Conservation (phyloP, 2,113 vertebrate species). For the Burhinus oedicnemus region DNA sequence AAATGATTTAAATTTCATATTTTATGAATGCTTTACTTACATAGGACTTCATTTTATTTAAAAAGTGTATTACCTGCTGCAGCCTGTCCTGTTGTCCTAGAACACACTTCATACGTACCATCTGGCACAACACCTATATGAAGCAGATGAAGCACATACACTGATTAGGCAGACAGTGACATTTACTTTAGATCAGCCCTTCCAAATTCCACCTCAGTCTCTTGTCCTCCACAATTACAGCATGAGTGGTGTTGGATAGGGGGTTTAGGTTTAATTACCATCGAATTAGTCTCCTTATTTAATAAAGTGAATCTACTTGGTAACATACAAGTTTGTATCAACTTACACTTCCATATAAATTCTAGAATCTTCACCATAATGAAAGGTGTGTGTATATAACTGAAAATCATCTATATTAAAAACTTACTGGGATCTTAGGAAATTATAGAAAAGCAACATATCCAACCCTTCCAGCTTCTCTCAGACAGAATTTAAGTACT, state of each 20-base stretch:
- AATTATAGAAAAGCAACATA: not conserved
- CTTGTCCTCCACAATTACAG: not conserved
- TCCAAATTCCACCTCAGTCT: not conserved
- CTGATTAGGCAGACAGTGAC: not conserved
- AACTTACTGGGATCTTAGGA: not conserved
- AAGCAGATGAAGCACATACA: not conserved
- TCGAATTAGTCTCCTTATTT: not conserved
- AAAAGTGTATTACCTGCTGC: slow-evolving; percentile 83
- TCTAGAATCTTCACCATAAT: not conserved
- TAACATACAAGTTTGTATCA: not conserved
- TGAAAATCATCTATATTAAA: not conserved
- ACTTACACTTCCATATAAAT: not conserved
- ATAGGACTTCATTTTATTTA: not conserved
- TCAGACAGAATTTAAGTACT: not conserved
- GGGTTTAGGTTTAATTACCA: not conserved
- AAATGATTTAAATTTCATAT: not conserved
- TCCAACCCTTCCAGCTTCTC: not conserved
- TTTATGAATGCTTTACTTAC: not conserved
- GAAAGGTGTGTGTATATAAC: not conserved
- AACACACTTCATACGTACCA: slow-evolving; percentile 98
- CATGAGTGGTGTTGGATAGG: not conserved
- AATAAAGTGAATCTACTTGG: not conserved
- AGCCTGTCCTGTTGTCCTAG: slow-evolving; percentile 93
- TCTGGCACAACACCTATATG: slow-evolving; percentile 92
- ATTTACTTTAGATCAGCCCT: not conserved